These are phyloP conservation scores for Pelagia noctiluca DNA, from an alignment of 30 jellyfish, hydroid and myxozoan genomes.

Conservation along the genomic window DNA sequence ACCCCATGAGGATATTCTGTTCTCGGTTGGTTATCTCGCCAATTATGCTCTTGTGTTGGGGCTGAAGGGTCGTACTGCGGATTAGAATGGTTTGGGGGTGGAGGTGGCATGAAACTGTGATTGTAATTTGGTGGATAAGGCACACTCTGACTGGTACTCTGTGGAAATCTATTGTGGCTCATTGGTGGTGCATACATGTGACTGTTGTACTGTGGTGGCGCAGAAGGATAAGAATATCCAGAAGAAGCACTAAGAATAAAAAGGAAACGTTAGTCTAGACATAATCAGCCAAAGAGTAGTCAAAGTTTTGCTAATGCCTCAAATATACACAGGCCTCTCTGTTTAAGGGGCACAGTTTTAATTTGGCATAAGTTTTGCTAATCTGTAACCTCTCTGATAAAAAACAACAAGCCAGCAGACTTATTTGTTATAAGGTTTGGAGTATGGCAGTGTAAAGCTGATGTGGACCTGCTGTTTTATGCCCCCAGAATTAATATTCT, in stretches of 20 bases:
- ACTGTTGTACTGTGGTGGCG: slow-evolving; percentile 21
- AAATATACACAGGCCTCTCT: no score
- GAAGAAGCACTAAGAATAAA: slow-evolving; percentile 57
- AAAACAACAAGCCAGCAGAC: no score
- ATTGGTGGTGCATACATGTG: not conserved
- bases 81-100: not conserved
- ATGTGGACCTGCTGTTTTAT: no score
- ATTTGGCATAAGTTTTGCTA: no score
- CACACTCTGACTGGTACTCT: not conserved
- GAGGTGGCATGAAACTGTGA: slow-evolving; percentile 37
- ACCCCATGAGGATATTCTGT: slow-evolving; percentile 54
- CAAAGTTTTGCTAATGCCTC: no score
- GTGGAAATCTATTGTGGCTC: slow-evolving; percentile 18
- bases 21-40: slow-evolving; percentile 24
- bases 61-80: slow-evolving; percentile 53
- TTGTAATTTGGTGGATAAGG: slow-evolving; percentile 39
- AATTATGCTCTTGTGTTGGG: slow-evolving; percentile 52
- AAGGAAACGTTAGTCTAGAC: not conserved
- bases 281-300: no score
- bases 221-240: slow-evolving; percentile 34
- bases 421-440: no score
- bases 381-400: no score
- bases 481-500: no score
- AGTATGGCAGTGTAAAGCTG: no score
- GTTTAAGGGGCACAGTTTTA: no score